Percentiles rank a stretch among this genome's conserved stretches.
Evolutionary conservation across 2,113 vertebrate species (phyloP).

Genomic region (Silurus meridionalis): DNA sequence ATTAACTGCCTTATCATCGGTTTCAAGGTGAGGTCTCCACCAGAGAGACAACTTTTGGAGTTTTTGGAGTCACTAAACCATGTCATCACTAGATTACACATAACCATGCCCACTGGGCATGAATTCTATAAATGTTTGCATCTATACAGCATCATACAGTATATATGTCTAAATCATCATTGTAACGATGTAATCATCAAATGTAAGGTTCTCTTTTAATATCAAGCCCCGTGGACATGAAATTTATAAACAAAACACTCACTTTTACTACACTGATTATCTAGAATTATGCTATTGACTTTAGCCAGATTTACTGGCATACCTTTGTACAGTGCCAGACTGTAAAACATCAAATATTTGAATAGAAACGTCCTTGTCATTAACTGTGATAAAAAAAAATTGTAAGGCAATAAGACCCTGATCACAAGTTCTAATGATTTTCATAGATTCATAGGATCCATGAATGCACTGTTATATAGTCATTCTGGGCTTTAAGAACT

Average conservation of each 20-base stretch:
- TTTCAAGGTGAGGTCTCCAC: neutral
- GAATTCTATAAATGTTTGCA: neutral
- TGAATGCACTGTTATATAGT: neutral
- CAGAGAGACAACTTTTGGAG: neutral
- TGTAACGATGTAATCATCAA: no score
- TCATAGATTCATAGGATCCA: neutral
- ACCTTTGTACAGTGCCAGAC: neutral
- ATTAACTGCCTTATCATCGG: conserved; percentile 35
- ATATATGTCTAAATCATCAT: neutral
- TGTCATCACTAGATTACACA: neutral
- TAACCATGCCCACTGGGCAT: neutral
- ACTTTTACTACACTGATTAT: neutral
- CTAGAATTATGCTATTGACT: neutral
- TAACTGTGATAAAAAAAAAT: neutral
- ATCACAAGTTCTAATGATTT: neutral
- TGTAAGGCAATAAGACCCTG: neutral
- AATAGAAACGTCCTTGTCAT: neutral
- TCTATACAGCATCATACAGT: neutral
- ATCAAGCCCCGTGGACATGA: neutral
- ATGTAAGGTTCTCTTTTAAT: neutral
- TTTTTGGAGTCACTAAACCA: neutral
- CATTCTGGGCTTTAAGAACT: neutral
- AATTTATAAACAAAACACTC: neutral
- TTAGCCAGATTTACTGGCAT: neutral
- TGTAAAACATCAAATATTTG: neutral